Percentiles rank a stretch among this genome's conserved stretches.
Conservation (phyloP, 2,888 invertebrate species). For the Thalpophila matura region DNA sequence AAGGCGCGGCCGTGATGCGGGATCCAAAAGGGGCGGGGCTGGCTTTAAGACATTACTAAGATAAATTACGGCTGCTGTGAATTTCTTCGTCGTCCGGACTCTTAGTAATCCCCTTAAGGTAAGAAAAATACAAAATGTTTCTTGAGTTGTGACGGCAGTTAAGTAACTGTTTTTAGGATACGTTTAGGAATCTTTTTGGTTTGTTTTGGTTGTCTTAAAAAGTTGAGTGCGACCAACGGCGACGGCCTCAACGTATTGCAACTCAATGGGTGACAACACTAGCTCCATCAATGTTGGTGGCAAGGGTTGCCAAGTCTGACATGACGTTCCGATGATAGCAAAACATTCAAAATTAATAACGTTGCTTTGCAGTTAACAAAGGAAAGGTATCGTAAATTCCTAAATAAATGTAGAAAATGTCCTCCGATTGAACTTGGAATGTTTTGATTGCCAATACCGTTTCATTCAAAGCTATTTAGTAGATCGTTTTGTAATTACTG, state of each 20-base stretch:
- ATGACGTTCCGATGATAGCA: background rate
- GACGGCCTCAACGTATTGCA: no score
- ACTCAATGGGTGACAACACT: no score
- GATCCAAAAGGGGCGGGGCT: constrained; percentile 86
- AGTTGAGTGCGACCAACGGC: no score
- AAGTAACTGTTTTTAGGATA: constrained; percentile 1
- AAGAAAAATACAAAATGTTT: constrained; percentile 70
- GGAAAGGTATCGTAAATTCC: background rate
- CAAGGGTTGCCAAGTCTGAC: background rate
- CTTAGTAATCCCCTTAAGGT: constrained; percentile 79
- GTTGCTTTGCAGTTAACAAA: background rate
- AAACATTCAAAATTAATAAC: background rate
- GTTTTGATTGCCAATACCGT: constrained; percentile 48
- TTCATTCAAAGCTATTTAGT: constrained; percentile 44
- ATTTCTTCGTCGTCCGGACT: constrained; percentile 67
- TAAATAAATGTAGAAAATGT: constrained; percentile 19
- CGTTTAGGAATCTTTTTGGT: background rate
- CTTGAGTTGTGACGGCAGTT: constrained; percentile 20
- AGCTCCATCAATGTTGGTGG: no score
- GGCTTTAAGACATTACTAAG: constrained; percentile 82
- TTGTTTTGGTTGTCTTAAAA: background rate
- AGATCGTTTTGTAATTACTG: constrained; percentile 36
- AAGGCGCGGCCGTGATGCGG: constrained; percentile 73
- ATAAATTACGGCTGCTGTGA: constrained; percentile 82
- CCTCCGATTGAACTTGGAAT: constrained; percentile 15